Evolutionary conservation across 2,888 invertebrate species (phyloP), one percentile per base, ranked within the genome.

Genomic region (Melinaea marsaeus): DNA sequence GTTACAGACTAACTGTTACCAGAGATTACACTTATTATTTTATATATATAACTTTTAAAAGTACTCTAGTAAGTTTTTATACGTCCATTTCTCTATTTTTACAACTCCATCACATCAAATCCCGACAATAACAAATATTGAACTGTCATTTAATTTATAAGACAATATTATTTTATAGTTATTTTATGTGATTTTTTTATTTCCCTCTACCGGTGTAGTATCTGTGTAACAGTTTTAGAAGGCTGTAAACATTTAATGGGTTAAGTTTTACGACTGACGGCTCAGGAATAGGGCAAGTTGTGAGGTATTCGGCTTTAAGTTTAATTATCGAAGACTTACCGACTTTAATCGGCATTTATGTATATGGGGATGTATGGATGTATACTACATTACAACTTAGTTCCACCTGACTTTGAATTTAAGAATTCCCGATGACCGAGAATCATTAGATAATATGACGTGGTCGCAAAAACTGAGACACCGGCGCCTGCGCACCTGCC

Each of bases 231-330:
- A 74, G 70, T 75, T 75, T 75, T 77, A 71, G 76, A 77, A 75
- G 79, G 77, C 75, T 80, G 84, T 88, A 88, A 88, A 88, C 80
- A 78, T 85, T 88, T 88, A 86, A 89, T 87, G 80, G 88, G 86
- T 82, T 83, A 83, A 84, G 78, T 85, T 85, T 85, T 83, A 84
- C 83, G 84, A 84, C 69, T 70, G 72, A 68, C 72, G 69, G 69
- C 69, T 51, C 32, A 51, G 51, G 51, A 32, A 51, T 51, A 68
- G 67, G 69, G 65, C 61, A 64, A 61, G 55, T 54, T 60, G 48
- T 59, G 61, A 55, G 61, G 58, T 60, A 58, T 61, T 65, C 32
- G 57, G 59, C 59, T 67, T 61, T 62, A 65, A 54, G 54, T 65
- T 64, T 69, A 69, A 67, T 67, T 63, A 65, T 65, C 65, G 58